A percentile compares a stretch with the other conserved stretches of the same genome.
Evolutionary conservation across 2,113 vertebrate genomes (phyloP).

Genomic region (Halcyon senegalensis): DNA sequence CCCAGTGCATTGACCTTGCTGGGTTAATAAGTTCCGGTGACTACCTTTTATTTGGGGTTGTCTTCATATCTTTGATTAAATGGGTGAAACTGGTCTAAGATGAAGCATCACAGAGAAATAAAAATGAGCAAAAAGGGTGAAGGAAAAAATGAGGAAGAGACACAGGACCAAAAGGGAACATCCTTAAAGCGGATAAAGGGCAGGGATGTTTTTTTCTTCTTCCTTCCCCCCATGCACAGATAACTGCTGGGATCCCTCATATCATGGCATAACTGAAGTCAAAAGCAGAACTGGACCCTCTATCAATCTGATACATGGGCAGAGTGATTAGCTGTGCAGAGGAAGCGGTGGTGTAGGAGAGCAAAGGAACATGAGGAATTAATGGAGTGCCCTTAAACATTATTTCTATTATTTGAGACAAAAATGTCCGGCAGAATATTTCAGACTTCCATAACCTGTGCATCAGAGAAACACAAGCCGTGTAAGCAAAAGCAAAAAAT

Average conservation of each 20-base stretch:
- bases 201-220: fast-evolving
- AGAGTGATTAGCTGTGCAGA: background rate
- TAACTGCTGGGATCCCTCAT: background rate
- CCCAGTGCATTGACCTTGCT: constrained; percentile 38
- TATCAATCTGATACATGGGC: background rate
- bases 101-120: background rate
- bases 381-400: fast-evolving
- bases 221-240: background rate
- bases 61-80: background rate
- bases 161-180: background rate
- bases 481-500: background rate
- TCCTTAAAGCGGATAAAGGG: background rate
- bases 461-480: background rate
- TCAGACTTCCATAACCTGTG: background rate
- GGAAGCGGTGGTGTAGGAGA: background rate
- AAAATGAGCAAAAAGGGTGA: background rate
- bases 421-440: background rate
- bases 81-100: background rate
- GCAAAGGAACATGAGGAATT: background rate
- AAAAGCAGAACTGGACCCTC: background rate
- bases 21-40: constrained; percentile 50
- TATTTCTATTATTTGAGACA: background rate
- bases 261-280: background rate
- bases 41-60: background rate
- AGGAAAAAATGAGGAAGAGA: background rate